Evolutionary conservation across 2,113 vertebrate genomes (phyloP), one percentile per base, ranked within the genome.

Genomic region (Tupaia chinensis): DNA sequence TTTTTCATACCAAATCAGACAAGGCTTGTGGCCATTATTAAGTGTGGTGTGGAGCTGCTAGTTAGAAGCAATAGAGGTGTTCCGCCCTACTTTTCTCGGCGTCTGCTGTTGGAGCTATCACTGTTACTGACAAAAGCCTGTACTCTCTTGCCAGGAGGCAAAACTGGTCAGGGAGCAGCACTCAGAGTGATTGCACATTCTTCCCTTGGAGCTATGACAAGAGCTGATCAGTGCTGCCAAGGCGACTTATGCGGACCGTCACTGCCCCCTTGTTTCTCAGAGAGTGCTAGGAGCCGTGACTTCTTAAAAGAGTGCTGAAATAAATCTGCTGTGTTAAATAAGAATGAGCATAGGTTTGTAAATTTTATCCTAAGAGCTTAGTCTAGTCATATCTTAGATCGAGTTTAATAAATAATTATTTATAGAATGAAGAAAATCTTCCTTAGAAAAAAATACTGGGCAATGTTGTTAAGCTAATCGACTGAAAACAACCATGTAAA

Each of bases 191-290:
- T 54, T 95, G 74, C 86, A 91, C 79, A 91, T 93, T 87, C 93
- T 94, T 94, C 63, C 86, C 80, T 44, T 5, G 15, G 65, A 94
- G 76, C 94, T 68, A 58, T 63, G 78, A 97, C 95, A 96, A 96
- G 91, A 83, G 83, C 89, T 89, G 93, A 94, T 97, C 83, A 68
- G 89, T 23, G 70, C 96, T 92, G 85, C 93, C 84, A 93, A 22
- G 85, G 81, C 29, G 82, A 77, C 72, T 93, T 94, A 93, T 2
- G 53, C 91, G 91, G 89, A 69, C 70, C 61, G 76, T 83, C 93
- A 80, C 91, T 74, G 91, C 53, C 92, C 77, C 89, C 95, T 98
- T 91, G 89, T 95, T 96, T 93, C 94, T 78, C 69, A 84, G 66
- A 91, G 86, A 93, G 78, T 80, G 73, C 53, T 54, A 65, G 61